A percentile compares a stretch with the other conserved stretches of the same genome.
Evolutionary conservation across 2,797 vertebrate genomes (phyloP).

Genomic region (Paratrypauchen microcephalus): DNA sequence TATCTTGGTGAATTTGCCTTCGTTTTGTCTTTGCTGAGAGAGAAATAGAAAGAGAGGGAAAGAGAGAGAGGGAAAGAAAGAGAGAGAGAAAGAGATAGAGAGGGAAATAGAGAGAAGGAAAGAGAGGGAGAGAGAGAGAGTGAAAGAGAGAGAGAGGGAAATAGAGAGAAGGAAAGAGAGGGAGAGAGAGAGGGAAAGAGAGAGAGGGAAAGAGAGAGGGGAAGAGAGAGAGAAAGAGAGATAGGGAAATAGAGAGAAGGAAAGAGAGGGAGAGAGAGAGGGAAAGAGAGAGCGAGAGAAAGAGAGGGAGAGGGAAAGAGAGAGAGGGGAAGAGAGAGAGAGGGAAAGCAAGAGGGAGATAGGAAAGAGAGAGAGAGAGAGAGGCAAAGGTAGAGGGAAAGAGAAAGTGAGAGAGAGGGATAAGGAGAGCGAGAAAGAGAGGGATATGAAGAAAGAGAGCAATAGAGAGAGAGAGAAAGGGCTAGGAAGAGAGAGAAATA

Average conservation of each 20-base stretch:
- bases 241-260: constrained; percentile 22
- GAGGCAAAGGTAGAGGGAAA: background rate
- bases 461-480: constrained; percentile 12
- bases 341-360: background rate
- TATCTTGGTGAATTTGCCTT: constrained; percentile 57
- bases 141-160: background rate
- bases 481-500: constrained; percentile 22
- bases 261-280: background rate
- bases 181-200: background rate
- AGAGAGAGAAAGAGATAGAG: background rate
- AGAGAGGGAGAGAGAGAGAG: constrained; percentile 9
- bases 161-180: background rate
- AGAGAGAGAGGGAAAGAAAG: background rate
- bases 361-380: constrained; percentile 28
- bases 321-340: background rate
- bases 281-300: background rate
- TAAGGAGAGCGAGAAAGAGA: constrained; percentile 14
- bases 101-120: background rate
- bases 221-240: constrained; percentile 15
- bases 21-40: background rate
- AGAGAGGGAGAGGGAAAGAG: background rate
- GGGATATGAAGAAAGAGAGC: background rate
- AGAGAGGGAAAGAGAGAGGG: constrained; percentile 10
- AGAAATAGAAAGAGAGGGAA: constrained; percentile 26
- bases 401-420: background rate